phyloP scores from a whole-genome alignment of 2,888 invertebrate genomes.

The Mylabris sibirica region DNA sequence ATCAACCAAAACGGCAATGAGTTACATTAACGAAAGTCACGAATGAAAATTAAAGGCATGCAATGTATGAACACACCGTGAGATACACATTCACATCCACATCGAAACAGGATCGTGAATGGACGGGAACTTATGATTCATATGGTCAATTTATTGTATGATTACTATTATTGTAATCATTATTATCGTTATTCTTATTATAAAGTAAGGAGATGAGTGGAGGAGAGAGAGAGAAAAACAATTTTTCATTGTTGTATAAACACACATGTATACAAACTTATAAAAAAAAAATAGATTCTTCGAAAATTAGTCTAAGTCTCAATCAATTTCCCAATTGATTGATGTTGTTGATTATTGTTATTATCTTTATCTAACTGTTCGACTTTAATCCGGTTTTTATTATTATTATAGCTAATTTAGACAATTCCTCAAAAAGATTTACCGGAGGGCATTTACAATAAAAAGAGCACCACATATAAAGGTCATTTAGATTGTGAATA shows the following conservation, averaged over 20 bases:
- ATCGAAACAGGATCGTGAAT: slow-evolving; percentile 27
- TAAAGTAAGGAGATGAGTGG: background rate
- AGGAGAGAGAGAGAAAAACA: background rate
- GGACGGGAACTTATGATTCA: slow-evolving; percentile 20
- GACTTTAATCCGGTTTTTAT: slow-evolving; percentile 18
- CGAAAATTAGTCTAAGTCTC: background rate
- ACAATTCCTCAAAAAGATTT: slow-evolving; percentile 26
- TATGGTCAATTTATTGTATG: slow-evolving; percentile 21
- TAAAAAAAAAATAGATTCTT: background rate
- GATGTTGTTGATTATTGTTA: slow-evolving; percentile 13
- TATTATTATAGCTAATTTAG: slow-evolving; percentile 21
- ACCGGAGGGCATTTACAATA: slow-evolving; percentile 22
- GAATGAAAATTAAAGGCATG: slow-evolving; percentile 33
- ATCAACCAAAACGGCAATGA: slow-evolving; percentile 23
- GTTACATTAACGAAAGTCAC: slow-evolving; percentile 39
- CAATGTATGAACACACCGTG: slow-evolving; percentile 37
- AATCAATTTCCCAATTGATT: slow-evolving; percentile 2
- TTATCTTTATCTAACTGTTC: slow-evolving; percentile 12
- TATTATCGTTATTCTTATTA: background rate
- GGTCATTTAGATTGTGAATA: slow-evolving; percentile 32
- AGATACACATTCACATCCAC: slow-evolving; percentile 37
- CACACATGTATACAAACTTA: no score
- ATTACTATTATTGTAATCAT: slow-evolving; percentile 19
- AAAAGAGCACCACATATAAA: slow-evolving; percentile 29
- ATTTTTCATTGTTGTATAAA: background rate